Evolutionary conservation across 1,140 invertebrate genomes (phyloP), one percentile per base, ranked within the genome.

Genomic region (Phymorhynchus buccinoides): DNA sequence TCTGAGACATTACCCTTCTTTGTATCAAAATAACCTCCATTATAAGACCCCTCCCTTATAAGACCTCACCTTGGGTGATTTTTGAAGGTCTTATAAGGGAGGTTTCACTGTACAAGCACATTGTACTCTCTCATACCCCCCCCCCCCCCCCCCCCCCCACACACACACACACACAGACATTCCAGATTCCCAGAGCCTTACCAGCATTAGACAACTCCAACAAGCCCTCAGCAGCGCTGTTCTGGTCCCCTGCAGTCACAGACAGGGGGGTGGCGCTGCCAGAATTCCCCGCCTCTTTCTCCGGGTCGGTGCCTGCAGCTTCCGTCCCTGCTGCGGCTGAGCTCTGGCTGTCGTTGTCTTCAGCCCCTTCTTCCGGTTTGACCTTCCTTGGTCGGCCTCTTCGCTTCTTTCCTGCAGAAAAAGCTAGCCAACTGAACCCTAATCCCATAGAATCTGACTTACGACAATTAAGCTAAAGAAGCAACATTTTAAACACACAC

Each of bases 171-270:
- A 79, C 48, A 68, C 37, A 66, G 42, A 77, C 84, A 14, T 66
- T 66, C 27, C 48, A 52, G 12, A 66, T 27, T 27, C 27, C n/a
- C 48, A 52, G 48, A 9, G 35, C 12, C 37, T n/a, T 84, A 92
- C 91, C 90, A 85, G 88, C 88, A 86, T 91, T 91, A 7, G 90
- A 90, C 16, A 91, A 84, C 85, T 92, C 91, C 1, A 92, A 84
- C 48, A 92, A 84, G 2, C 91, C 91, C 77, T 92, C 91, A 35
- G 89, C 91, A 48, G 89, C 89, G 85, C 86, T 90, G 27, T 87
- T 91, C 41, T 91, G 87, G 56, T 89, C 89, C 30, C 85, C 80
- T 9, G 37, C 41, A 12, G 77, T 48, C 14, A 41, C 37, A 41
- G 73, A 75, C 14, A 30, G 9, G 14, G 73, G 3, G 37, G 39